These are phyloP conservation scores for Micropoecilia bifurca DNA, from an alignment of 2,797 vertebrate genomes.

Conservation along the genomic window DNA sequence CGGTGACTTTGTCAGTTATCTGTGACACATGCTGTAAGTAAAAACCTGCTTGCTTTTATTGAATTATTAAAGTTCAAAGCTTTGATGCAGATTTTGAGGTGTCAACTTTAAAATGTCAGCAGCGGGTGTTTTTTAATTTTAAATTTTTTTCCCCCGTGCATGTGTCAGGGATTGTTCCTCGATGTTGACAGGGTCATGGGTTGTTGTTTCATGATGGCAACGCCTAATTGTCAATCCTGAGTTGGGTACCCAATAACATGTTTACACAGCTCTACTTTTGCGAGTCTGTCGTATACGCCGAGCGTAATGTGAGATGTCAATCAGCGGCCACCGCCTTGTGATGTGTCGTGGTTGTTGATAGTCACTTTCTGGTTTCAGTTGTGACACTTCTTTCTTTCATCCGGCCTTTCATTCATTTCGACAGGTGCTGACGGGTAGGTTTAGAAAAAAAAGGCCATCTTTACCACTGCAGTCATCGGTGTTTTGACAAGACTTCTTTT, in stretches of 20 bases:
- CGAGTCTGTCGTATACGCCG: constrained; percentile 36
- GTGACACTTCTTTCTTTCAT: constrained; percentile 56
- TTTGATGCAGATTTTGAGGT: constrained; percentile 28
- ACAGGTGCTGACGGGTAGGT: constrained; percentile 63
- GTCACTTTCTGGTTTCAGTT: constrained; percentile 59
- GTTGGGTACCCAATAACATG: constrained; percentile 48
- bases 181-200: constrained; percentile 49
- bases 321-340: constrained; percentile 49
- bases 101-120: constrained; percentile 32
- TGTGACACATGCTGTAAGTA: constrained; percentile 32
- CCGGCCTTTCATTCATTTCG: constrained; percentile 65
- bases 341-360: constrained; percentile 55
- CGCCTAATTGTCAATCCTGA: constrained; percentile 49
- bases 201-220: constrained; percentile 54
- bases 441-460: constrained; percentile 38
- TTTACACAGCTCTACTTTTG: constrained; percentile 39
- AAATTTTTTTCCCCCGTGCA: neutral
- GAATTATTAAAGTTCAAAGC: constrained; percentile 39
- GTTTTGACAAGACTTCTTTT: constrained; percentile 67
- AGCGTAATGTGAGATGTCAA: constrained; percentile 60
- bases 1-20: constrained; percentile 38
- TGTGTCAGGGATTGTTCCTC: constrained; percentile 27
- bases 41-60: constrained; percentile 16
- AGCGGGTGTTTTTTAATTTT: neutral
- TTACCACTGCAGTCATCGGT: constrained; percentile 54